Conservation (phyloP, 1,140 invertebrate species). For the Saccostrea cuccullata region DNA sequence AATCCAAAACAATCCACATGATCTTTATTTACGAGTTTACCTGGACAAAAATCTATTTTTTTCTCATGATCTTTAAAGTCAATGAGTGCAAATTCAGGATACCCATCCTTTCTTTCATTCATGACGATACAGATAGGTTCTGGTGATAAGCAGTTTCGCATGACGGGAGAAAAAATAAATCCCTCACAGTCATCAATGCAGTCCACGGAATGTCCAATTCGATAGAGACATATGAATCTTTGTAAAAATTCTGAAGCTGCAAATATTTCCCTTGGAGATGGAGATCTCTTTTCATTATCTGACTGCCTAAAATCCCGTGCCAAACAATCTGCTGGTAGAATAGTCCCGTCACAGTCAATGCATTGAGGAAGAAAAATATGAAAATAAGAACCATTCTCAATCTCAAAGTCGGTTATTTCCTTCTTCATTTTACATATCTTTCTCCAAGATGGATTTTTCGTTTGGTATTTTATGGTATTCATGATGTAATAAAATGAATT, state of each 20-base stretch:
- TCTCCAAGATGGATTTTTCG: neutral
- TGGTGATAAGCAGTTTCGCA: neutral
- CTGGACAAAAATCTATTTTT: neutral
- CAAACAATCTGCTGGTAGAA: neutral
- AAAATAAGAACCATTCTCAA: neutral
- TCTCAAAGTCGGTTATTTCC: neutral
- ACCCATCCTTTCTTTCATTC: neutral
- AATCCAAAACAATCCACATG: neutral
- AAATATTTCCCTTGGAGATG: constrained; percentile 35
- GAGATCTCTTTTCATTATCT: neutral
- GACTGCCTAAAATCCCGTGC: neutral
- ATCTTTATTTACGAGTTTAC: neutral
- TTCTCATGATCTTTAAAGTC: neutral
- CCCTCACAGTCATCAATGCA: neutral
- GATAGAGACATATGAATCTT: neutral
- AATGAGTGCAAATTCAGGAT: neutral
- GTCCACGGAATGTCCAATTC: neutral
- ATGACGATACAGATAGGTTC: neutral
- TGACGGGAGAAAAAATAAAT: neutral
- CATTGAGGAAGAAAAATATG: neutral
- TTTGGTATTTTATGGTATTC: neutral
- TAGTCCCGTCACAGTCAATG: neutral
- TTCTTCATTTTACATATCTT: neutral
- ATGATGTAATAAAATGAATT: neutral
- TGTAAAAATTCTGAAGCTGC: constrained; percentile 19